A percentile compares a stretch with the other conserved stretches of the same genome.
phyloP scores from a whole-genome alignment of 2,797 vertebrate genomes.

The Pseudochaenichthys georgianus region DNA sequence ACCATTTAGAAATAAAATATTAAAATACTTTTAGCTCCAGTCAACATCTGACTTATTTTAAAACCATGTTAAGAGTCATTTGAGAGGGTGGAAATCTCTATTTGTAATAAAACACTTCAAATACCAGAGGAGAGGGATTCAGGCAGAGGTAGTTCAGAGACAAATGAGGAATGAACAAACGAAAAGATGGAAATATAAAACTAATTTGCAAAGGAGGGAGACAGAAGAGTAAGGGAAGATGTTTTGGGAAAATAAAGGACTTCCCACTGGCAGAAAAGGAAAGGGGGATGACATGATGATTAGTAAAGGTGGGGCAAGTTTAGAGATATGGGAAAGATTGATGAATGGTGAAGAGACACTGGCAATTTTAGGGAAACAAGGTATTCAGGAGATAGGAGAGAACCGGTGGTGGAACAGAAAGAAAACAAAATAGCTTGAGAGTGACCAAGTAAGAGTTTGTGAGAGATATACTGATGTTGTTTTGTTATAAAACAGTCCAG shows the following conservation, averaged over 20 bases:
- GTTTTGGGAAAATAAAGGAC: not conserved
- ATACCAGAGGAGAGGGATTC: conserved; percentile 4
- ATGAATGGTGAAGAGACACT: conserved; percentile 29
- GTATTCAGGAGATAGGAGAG: conserved; percentile 16
- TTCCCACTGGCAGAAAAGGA: not conserved
- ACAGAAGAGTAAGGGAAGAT: not conserved
- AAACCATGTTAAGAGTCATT: not conserved
- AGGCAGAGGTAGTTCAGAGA: not conserved
- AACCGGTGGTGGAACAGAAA: conserved; percentile 15
- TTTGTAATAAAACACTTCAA: not conserved
- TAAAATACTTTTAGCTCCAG: not conserved
- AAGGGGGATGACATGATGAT: conserved; percentile 24
- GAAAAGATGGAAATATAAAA: conserved; percentile 3
- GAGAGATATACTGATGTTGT: conserved; percentile 22
- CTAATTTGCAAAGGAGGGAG: conserved; percentile 1
- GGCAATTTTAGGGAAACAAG: conserved; percentile 15
- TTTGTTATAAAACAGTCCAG: conserved; percentile 32
- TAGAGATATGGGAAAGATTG: conserved; percentile 39
- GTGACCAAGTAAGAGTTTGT: not conserved
- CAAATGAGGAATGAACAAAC: not conserved
- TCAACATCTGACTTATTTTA: not conserved
- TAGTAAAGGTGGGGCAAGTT: conserved; percentile 8
- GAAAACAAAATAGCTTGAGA: conserved; percentile 28
- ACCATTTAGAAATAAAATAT: not conserved
- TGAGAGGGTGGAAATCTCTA: not conserved